Base-by-base conservation (phyloP, 2,888 invertebrate genomes). In the Drosophila bunnanda region DNA sequence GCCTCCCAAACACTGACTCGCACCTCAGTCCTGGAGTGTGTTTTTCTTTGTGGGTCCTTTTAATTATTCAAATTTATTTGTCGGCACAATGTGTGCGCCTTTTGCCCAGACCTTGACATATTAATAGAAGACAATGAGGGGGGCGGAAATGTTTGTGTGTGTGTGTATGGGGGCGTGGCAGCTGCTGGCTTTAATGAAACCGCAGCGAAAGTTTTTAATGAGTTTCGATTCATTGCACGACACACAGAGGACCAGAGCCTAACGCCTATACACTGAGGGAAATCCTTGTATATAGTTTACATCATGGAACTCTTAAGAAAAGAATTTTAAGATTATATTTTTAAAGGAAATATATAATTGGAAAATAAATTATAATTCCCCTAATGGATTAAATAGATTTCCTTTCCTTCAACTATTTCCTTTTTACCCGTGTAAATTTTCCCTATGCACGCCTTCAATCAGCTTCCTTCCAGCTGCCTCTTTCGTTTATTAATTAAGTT, bases 41-140 rank as follows among this genome's bases (percentile, higher is more conserved):
- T 54, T 52, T 71, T 67, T 67, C 68, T 70, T 71, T 84, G 86
- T 83, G 62, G 68, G 79, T 62, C 65, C 71, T 59, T 87, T 83
- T 83, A 83, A 83, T 89, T 83, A 83, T 83, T 83, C 77, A 89
- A 89, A 89, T 89, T 89, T 83, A 77, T 89, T 79, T 89, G 81
- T 86, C 85, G 66, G 70, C 89, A 62, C 59, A 79, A 59, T 80
- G 66, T 76, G 80, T 69, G 82, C 5, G 36, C 25, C 39, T 36
- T 54, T 59, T 46, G 53, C 41, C 43, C 25, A 62, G 60, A 30
- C 65, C 68, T 66, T 76, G 57, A 75, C 64, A 56, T 74, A 62
- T 73, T 75, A 72, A 75, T 68, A 67, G 68, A 48, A 75, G 75
- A 58, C 28, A 68, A 54, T 70, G 66, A 8, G 43, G 30, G 25